Evolutionary conservation across 1,140 invertebrate genomes (phyloP).

Genomic region (Steinernema khuongi): DNA sequence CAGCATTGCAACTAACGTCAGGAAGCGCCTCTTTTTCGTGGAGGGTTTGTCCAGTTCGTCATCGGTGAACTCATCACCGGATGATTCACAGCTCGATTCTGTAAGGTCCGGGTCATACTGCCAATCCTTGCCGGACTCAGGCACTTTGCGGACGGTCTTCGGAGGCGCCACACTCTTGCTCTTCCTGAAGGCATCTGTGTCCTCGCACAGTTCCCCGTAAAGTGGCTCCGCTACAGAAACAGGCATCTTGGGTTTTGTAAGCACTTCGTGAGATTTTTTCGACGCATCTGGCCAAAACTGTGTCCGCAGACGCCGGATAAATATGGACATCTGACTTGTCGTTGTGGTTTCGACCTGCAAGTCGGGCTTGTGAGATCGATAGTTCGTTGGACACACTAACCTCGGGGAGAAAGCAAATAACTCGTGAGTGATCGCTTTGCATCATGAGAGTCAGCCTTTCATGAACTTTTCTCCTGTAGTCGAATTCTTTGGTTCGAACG

Average conservation of each 20-base stretch:
- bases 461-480: constrained; percentile 7
- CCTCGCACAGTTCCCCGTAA: background rate
- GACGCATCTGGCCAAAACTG: background rate
- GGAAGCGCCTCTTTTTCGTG: background rate
- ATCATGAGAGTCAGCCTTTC: background rate
- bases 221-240: background rate
- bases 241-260: background rate
- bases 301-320: background rate
- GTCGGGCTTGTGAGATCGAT: background rate
- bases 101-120: background rate
- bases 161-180: background rate
- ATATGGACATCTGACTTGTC: background rate
- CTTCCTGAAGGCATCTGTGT: background rate
- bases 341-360: background rate
- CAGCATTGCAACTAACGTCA: background rate
- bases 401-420: background rate
- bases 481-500: constrained; percentile 6
- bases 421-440: background rate
- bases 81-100: background rate
- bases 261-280: background rate
- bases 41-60: background rate
- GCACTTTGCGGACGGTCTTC: background rate
- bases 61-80: background rate
- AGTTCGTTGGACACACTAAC: background rate
- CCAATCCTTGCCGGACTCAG: background rate